These are phyloP conservation scores for Caenorhabditis japonica DNA, from an alignment of 2,888 invertebrate species.

Conservation along the genomic window DNA sequence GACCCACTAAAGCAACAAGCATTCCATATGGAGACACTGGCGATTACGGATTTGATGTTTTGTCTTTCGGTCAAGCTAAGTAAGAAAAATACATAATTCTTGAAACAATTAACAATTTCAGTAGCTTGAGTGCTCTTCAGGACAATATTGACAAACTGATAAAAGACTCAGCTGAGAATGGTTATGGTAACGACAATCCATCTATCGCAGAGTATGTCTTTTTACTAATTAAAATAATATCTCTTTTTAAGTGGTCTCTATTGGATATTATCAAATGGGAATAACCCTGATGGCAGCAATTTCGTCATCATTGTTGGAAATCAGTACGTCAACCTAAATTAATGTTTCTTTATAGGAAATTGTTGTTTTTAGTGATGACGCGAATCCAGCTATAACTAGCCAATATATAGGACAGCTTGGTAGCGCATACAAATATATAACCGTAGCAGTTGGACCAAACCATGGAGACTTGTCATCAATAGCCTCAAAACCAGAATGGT, in stretches of 20 bases:
- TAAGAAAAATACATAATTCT: background rate
- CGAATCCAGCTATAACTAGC: background rate
- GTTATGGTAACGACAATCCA: background rate
- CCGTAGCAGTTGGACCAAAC: conserved; percentile 9
- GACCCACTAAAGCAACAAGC: conserved; percentile 16
- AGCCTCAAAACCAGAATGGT: background rate
- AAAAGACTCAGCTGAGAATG: too few relatives aligned
- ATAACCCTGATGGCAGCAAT: too few relatives aligned
- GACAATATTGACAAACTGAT: conserved; percentile 3
- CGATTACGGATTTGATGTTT: background rate
- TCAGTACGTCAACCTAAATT: conserved; percentile 1
- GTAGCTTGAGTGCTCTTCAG: conserved; percentile 11
- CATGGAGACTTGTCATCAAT: conserved; percentile 1
- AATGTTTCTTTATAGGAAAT: background rate
- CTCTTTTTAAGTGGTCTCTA: too few relatives aligned
- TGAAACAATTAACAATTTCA: background rate
- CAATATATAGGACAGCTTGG: background rate
- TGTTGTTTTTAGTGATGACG: conserved; percentile 7
- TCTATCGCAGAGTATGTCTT: background rate
- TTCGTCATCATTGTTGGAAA: conserved; percentile 29
- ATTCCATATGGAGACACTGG: conserved; percentile 21
- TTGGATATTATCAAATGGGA: too few relatives aligned
- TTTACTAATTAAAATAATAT: conserved; percentile 16
- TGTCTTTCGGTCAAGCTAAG: conserved; percentile 10
- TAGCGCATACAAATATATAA: conserved; percentile 17